A percentile compares a stretch with the other conserved stretches of the same genome.
Evolutionary conservation across 2,797 vertebrate species (phyloP).

Genomic region (Chromobotia macracanthus): DNA sequence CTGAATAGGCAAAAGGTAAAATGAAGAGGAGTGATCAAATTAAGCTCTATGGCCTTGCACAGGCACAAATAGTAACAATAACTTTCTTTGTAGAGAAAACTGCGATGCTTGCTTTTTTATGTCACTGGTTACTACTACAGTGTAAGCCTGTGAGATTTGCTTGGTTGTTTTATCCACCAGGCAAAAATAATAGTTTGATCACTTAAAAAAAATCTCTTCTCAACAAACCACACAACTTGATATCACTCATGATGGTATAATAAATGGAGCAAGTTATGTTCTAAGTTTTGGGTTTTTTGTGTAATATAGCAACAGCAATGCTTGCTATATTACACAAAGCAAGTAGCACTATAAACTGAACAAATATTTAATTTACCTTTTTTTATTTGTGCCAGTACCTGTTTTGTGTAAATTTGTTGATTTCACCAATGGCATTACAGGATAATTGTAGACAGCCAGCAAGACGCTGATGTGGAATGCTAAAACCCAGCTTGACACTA

Average conservation of each 20-base stretch:
- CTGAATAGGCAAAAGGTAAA: background rate
- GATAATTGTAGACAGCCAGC: constrained; percentile 19
- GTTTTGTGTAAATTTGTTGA: background rate
- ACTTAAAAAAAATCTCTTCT: too few relatives aligned
- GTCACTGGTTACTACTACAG: too few relatives aligned
- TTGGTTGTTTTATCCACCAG: background rate
- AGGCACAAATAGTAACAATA: background rate
- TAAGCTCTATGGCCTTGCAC: background rate
- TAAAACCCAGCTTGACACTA: constrained; percentile 60
- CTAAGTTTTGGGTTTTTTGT: too few relatives aligned
- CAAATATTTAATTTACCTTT: background rate
- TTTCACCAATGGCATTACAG: background rate
- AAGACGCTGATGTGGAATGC: constrained; percentile 13
- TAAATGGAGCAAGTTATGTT: too few relatives aligned
- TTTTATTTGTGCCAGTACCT: background rate
- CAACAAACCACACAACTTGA: too few relatives aligned
- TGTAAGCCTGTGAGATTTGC: background rate
- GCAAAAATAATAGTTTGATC: background rate
- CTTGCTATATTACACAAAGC: too few relatives aligned
- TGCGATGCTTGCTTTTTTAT: background rate
- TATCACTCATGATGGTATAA: background rate
- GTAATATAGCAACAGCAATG: too few relatives aligned
- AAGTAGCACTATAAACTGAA: background rate
- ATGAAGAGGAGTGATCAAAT: background rate
- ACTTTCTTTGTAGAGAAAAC: background rate